Evolutionary conservation across 2,797 vertebrate genomes (phyloP).

Genomic region (Hemibagrus guttatus): DNA sequence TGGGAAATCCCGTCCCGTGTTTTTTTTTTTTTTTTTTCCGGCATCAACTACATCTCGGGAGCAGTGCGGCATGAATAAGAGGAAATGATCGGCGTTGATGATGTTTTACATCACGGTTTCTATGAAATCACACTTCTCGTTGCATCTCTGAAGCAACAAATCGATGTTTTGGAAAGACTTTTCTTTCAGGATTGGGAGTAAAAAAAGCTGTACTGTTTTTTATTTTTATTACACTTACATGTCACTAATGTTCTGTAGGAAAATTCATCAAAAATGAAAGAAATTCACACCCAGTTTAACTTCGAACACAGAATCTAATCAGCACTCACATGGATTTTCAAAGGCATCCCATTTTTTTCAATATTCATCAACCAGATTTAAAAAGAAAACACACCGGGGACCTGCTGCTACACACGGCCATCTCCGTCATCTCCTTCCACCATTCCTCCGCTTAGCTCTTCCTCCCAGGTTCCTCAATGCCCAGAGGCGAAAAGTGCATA

Average conservation of each 20-base stretch:
- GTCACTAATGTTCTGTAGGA: background rate
- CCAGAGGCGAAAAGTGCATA: slow-evolving; percentile 62
- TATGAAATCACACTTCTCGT: slow-evolving; percentile 46
- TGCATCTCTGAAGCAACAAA: slow-evolving; percentile 33
- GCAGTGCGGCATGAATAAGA: slow-evolving; percentile 48
- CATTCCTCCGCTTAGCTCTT: slow-evolving; percentile 34
- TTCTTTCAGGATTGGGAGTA: background rate
- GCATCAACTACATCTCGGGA: slow-evolving; percentile 58
- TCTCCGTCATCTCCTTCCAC: background rate
- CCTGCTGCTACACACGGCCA: slow-evolving; percentile 48
- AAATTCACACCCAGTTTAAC: background rate
- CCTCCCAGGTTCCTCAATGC: slow-evolving; percentile 38
- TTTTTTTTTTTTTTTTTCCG: slow-evolving; percentile 51
- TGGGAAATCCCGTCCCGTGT: slow-evolving; percentile 60
- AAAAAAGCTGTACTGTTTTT: background rate
- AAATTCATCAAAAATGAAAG: background rate
- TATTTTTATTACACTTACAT: too few relatives aligned
- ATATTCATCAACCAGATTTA: slow-evolving; percentile 77
- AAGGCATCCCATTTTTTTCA: slow-evolving; percentile 68
- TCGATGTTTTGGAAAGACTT: background rate
- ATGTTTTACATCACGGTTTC: slow-evolving; percentile 40
- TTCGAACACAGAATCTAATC: slow-evolving; percentile 13
- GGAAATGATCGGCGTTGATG: slow-evolving; percentile 27
- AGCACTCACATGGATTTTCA: slow-evolving; percentile 68
- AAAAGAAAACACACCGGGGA: slow-evolving; percentile 68